Conservation (phyloP, 2,113 vertebrate genomes). For the Rhineura floridana region DNA sequence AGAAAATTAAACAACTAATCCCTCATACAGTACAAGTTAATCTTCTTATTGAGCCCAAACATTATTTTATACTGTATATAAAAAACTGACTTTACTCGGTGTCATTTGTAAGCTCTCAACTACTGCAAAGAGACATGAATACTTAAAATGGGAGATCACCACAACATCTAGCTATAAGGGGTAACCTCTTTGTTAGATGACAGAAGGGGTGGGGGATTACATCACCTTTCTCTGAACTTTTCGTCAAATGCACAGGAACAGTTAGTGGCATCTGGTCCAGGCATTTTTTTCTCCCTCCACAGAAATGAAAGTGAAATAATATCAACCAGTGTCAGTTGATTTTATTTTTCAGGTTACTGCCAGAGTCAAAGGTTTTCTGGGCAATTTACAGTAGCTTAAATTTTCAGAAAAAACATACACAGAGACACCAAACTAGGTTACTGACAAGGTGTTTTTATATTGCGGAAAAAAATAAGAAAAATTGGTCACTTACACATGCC, state of each 20-base stretch:
- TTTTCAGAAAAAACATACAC: constrained; percentile 25
- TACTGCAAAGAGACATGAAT: neutral
- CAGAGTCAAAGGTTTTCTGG: constrained; percentile 5
- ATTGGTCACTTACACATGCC: neutral
- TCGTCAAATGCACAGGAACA: rapidly evolving
- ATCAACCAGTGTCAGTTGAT: neutral
- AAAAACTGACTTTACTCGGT: neutral
- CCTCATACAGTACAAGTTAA: neutral
- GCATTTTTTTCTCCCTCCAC: neutral
- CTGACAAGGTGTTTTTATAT: constrained; percentile 11
- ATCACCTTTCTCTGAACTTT: neutral
- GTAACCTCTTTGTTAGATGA: neutral
- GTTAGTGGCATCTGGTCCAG: neutral
- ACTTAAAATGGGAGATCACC: rapidly evolving
- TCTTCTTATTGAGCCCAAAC: neutral
- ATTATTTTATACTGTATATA: neutral
- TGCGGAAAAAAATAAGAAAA: constrained; percentile 22
- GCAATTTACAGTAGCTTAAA: constrained; percentile 8
- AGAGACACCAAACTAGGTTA: constrained; percentile 23
- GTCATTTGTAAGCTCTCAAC: neutral
- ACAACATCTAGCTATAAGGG: neutral
- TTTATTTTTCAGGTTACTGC: constrained; percentile 36
- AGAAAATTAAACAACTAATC: neutral
- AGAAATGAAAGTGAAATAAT: neutral
- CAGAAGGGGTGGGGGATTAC: neutral